phyloP scores from a whole-genome alignment of 30 jellyfish, hydroid and myxozoan genomes.

The Pseudorhiza aurosa region DNA sequence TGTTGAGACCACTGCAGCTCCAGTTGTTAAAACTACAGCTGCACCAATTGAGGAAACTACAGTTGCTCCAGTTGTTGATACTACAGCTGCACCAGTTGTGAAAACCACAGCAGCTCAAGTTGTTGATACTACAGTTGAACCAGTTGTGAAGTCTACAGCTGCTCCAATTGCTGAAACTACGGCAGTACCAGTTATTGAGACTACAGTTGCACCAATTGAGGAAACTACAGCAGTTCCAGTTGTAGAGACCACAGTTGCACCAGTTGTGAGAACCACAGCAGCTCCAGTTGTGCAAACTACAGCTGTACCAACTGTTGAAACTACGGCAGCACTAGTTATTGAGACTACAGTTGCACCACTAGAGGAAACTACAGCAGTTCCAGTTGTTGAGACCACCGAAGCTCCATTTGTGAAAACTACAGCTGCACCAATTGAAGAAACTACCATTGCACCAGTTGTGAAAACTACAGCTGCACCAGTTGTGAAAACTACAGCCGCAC shows the following conservation, averaged over 20 bases:
- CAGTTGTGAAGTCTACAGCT: constrained; percentile 19
- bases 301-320: neutral
- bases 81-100: constrained; percentile 30
- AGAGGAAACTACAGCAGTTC: constrained; percentile 41
- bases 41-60: neutral
- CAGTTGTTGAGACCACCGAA: neutral
- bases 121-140: constrained; percentile 36
- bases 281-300: constrained; percentile 45
- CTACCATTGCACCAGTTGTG: neutral
- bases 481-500: constrained; percentile 1
- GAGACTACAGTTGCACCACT: constrained; percentile 27
- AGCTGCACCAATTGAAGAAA: constrained; percentile 23
- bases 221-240: constrained; percentile 45
- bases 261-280: constrained; percentile 41
- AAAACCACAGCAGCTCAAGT: constrained; percentile 36
- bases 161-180: constrained; percentile 36
- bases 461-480: constrained; percentile 25
- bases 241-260: constrained; percentile 33
- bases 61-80: neutral
- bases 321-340: constrained; percentile 31
- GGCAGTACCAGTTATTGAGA: constrained; percentile 35
- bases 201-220: constrained; percentile 45
- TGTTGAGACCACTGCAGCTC: constrained; percentile 11
- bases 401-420: constrained; percentile 13
- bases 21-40: constrained; percentile 19